phyloP scores from a whole-genome alignment of 2,888 invertebrate species.

The Nemotelus nigrinus region DNA sequence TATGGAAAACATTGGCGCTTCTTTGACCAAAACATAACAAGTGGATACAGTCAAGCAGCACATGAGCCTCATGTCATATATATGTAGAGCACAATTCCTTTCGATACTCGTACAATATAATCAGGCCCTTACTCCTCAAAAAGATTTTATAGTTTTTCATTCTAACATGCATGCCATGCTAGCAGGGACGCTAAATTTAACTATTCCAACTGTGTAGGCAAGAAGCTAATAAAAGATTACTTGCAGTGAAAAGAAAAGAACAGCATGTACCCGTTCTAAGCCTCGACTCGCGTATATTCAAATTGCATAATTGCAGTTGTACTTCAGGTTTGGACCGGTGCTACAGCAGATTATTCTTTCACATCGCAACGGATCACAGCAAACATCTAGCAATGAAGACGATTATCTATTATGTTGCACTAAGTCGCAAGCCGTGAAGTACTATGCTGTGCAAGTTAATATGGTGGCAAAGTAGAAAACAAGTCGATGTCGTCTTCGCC shows the following conservation, averaged over 20 bases:
- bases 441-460: conserved; percentile 10
- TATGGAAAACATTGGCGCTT: too few species aligned
- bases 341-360: conserved; percentile 30
- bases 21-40: too few species aligned
- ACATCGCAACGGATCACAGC: conserved; percentile 32
- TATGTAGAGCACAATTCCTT: too few species aligned
- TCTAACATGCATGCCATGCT: neutral
- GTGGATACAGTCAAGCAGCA: too few species aligned
- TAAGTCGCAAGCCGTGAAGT: conserved; percentile 15
- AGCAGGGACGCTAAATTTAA: conserved; percentile 9
- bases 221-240: conserved; percentile 30
- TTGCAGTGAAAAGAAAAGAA: neutral
- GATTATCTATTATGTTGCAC: conserved; percentile 42
- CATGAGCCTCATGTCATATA: too few species aligned
- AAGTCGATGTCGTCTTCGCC: conserved; percentile 1
- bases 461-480: conserved; percentile 39
- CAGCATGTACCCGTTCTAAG: conserved; percentile 30
- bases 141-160: too few species aligned
- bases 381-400: conserved; percentile 34
- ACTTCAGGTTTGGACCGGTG: conserved; percentile 39
- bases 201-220: neutral
- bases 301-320: conserved; percentile 42
- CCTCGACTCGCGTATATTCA: conserved; percentile 21
- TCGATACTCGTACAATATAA: too few species aligned
- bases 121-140: too few species aligned